Percentiles rank a stretch among this genome's conserved stretches.
phyloP scores from a whole-genome alignment of 2,113 vertebrate genomes.

The Isichthys henryi region DNA sequence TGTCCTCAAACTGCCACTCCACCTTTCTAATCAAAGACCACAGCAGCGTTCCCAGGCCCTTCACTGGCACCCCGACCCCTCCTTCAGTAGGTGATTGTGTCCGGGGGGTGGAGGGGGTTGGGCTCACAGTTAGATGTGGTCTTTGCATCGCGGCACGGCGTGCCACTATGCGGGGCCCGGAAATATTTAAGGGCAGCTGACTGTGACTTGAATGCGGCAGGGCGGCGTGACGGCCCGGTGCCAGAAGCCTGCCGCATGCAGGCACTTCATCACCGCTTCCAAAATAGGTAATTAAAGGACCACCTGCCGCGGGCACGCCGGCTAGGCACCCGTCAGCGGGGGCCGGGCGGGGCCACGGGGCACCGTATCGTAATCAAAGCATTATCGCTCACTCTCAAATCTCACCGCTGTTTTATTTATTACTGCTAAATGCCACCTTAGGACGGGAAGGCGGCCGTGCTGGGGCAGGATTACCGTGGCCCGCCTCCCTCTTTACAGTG shows the following conservation, averaged over 20 bases:
- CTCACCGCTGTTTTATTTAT: slow-evolving; percentile 33
- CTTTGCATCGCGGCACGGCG: background rate
- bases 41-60: slow-evolving; percentile 26
- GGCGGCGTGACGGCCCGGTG: slow-evolving; percentile 38
- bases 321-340: slow-evolving; percentile 36
- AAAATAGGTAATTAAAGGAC: slow-evolving; percentile 57
- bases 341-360: slow-evolving; percentile 26
- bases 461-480: background rate
- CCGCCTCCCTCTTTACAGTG: background rate
- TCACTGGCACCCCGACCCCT: background rate
- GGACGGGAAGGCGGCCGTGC: slow-evolving; percentile 8
- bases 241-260: slow-evolving; percentile 47
- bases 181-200: slow-evolving; percentile 41
- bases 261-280: slow-evolving; percentile 54
- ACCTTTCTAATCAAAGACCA: slow-evolving; percentile 43
- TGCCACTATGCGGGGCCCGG: slow-evolving; percentile 26
- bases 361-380: slow-evolving; percentile 32
- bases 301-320: slow-evolving; percentile 47
- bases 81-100: background rate
- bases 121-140: slow-evolving; percentile 18
- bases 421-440: slow-evolving; percentile 30
- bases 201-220: slow-evolving; percentile 35
- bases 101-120: background rate
- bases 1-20: slow-evolving; percentile 24
- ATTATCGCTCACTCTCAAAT: slow-evolving; percentile 31